phyloP scores from a whole-genome alignment of 2,888 invertebrate genomes.

The Nezara viridula region DNA sequence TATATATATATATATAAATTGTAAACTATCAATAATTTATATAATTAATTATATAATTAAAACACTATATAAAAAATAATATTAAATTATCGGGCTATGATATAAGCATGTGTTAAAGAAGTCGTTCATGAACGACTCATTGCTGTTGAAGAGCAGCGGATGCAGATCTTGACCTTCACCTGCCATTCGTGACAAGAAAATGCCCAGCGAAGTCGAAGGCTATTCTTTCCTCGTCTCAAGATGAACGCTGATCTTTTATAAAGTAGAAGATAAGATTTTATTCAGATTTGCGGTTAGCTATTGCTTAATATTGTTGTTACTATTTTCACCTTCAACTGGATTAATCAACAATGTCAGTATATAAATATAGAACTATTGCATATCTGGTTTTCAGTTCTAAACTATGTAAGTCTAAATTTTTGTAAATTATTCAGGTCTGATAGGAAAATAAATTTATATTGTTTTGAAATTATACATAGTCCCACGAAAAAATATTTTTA shows the following conservation, averaged over 20 bases:
- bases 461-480: no score
- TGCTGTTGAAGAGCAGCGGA: neutral
- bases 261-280: neutral
- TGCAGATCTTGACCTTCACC: slow-evolving; percentile 5
- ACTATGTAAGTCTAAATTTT: no score
- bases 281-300: neutral
- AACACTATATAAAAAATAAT: no score
- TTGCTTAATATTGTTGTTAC: neutral
- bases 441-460: no score
- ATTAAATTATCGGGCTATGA: neutral
- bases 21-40: no score
- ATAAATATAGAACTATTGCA: no score
- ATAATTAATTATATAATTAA: no score
- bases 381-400: no score
- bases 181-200: slow-evolving; percentile 33
- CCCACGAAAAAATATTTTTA: no score
- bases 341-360: neutral
- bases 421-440: no score
- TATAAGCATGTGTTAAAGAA: neutral
- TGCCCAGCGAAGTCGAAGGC: slow-evolving; percentile 19
- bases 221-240: neutral
- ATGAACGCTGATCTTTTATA: neutral
- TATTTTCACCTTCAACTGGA: neutral
- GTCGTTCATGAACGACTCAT: neutral
- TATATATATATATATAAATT: no score